Evolutionary conservation across 2,888 invertebrate species (phyloP).

Genomic region (Zygaena filipendulae): DNA sequence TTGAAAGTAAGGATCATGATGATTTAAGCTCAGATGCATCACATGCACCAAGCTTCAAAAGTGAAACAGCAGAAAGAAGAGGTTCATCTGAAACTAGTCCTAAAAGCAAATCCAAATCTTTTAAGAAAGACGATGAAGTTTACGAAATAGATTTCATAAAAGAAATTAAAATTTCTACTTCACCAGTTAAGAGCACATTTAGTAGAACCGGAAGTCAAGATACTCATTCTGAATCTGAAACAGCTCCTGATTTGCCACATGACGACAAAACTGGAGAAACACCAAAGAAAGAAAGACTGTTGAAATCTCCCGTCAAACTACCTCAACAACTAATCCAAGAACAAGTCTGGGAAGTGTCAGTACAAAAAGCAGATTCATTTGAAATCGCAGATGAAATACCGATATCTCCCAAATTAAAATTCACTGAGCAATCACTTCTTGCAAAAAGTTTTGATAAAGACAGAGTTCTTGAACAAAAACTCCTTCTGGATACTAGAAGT

Average conservation of each 20-base stretch:
- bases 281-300: slow-evolving; percentile 42
- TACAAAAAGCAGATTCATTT: slow-evolving; percentile 48
- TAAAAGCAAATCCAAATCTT: slow-evolving; percentile 55
- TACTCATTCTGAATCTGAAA: slow-evolving; percentile 66
- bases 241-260: slow-evolving; percentile 59
- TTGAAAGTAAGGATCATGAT: slow-evolving; percentile 61
- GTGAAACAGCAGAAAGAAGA: slow-evolving; percentile 44
- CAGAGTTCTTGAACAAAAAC: slow-evolving; percentile 31
- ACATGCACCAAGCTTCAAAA: slow-evolving; percentile 54
- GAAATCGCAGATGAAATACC: slow-evolving; percentile 39
- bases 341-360: slow-evolving; percentile 55
- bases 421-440: slow-evolving; percentile 12
- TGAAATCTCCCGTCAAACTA: slow-evolving; percentile 51
- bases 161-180: slow-evolving; percentile 63
- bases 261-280: slow-evolving; percentile 48
- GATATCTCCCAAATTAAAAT: slow-evolving; percentile 24
- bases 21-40: slow-evolving; percentile 58
- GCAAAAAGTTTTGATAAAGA: slow-evolving; percentile 36
- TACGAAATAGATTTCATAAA: slow-evolving; percentile 65
- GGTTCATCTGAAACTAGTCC: slow-evolving; percentile 53
- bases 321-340: slow-evolving; percentile 55
- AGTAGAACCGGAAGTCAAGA: slow-evolving; percentile 67
- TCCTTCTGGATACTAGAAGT: slow-evolving; percentile 29
- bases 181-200: slow-evolving; percentile 57
- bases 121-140: slow-evolving; percentile 58